Percentiles rank a stretch among this genome's conserved stretches.
These are phyloP conservation scores for Steinernema hermaphroditum DNA, from an alignment of 2,888 invertebrate genomes.

Conservation along the genomic window DNA sequence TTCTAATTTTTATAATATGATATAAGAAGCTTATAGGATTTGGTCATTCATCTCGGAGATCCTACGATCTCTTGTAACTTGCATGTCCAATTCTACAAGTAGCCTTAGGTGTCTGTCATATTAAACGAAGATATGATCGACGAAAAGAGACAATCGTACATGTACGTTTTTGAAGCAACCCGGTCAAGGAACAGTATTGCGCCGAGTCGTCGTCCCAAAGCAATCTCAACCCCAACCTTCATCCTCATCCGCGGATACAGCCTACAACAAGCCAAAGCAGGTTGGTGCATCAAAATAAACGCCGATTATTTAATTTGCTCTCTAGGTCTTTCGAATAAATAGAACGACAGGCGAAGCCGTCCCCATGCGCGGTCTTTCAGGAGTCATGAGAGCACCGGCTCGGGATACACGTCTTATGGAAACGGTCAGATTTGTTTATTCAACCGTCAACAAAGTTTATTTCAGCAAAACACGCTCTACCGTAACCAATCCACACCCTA, in stretches of 20 bases:
- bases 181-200: neutral
- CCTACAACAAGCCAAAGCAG: neutral
- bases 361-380: neutral
- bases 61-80: too few relatives aligned
- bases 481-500: neutral
- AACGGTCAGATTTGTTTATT: constrained; percentile 13
- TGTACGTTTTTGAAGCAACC: neutral
- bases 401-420: constrained; percentile 7
- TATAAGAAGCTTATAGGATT: too few relatives aligned
- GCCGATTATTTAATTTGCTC: neutral
- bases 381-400: neutral
- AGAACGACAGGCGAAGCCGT: neutral
- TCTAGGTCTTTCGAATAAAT: constrained; percentile 1
- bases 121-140: too few relatives aligned
- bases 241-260: neutral
- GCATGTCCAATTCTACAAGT: too few relatives aligned
- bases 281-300: neutral
- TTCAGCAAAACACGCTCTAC: constrained; percentile 26
- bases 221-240: neutral
- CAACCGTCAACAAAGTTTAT: too few relatives aligned
- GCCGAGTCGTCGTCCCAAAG: neutral
- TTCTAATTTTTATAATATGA: too few relatives aligned
- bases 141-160: too few relatives aligned
- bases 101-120: too few relatives aligned
- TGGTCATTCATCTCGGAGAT: too few relatives aligned